Evolutionary conservation across 92 coral and sea anemone species (phyloP), one percentile per base, ranked within the genome.

Genomic region (Parazoanthus darwini): DNA sequence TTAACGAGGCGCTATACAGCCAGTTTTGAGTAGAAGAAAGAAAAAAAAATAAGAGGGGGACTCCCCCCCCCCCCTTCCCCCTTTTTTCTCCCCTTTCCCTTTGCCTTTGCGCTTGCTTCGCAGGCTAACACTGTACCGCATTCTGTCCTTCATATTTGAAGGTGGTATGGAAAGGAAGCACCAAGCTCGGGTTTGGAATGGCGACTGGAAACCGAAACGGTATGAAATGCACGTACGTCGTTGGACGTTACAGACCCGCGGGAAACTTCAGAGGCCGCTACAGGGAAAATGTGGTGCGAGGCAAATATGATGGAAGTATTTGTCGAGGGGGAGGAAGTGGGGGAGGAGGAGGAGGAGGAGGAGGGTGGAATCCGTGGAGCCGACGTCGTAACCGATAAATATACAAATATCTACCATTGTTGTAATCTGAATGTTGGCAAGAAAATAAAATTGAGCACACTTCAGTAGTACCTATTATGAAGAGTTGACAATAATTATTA

Each of bases 101-200:
- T 29, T 29, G 33, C 33, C 33, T 29, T 29, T 29, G 33, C 33
- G 33, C 33, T 29, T 29, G 33, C 33, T 29, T 29, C 33, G 33
- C 33, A 29, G 33, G 33, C 33, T 29, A 29, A 29, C 33, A 29
- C 33, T 29, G 33, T 29, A 29, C 33, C 42, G 4, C 4, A 9
- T 46, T 54, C 59, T 70, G 36, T 20, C 26, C 74, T 10, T 14
- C 20, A 15, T 77, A 8, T 37, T n/a, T 16, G 8, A 15, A 94
- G 86, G 90, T 96, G 33, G 95, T 96, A 18, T 96, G 98, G 98
- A 96, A 93, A 92, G 89, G 63, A 58, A 91, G 96, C 48, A 88
- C 89, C 16, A 85, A 92, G 22, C 90, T 96, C 1, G 98, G 98
- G 3, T 90, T 94, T 29, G 98, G 96, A n/a, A 90, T 73, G 51